Evolutionary conservation across 2,113 vertebrate genomes (phyloP).

Genomic region (Gavialis gangeticus): DNA sequence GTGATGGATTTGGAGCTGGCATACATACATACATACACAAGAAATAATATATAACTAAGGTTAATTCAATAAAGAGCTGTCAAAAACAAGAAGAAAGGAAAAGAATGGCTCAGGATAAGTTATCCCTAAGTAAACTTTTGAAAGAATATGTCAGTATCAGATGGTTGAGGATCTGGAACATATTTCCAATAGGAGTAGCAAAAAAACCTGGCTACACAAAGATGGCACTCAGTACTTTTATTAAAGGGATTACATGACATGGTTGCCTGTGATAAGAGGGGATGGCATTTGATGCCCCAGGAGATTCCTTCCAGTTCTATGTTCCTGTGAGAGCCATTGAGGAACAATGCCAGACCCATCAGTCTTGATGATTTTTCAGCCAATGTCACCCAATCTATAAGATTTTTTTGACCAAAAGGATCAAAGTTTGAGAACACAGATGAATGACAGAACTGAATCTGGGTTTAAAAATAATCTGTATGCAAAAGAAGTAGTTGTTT

Average conservation of each 20-base stretch:
- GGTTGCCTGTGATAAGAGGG: neutral
- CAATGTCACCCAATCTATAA: neutral
- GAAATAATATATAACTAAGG: neutral
- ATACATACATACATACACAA: neutral
- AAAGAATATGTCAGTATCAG: neutral
- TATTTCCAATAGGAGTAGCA: neutral
- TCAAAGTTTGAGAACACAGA: neutral
- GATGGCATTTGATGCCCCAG: neutral
- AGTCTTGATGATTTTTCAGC: neutral
- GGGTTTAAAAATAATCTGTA: neutral
- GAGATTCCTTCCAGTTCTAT: neutral
- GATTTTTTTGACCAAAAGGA: neutral
- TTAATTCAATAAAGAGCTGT: constrained; percentile 26
- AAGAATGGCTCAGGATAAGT: neutral
- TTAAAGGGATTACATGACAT: neutral
- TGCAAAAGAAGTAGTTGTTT: neutral
- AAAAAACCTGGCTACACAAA: neutral
- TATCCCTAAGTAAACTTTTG: constrained; percentile 10
- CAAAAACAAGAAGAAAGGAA: constrained; percentile 20
- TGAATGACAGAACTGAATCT: neutral
- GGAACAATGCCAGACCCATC: neutral
- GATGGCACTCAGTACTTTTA: neutral
- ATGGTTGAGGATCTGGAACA: neutral
- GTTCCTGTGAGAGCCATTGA: neutral
- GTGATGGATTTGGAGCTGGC: neutral